phyloP scores from a whole-genome alignment of 2,113 vertebrate species.

The Dasypus novemcinctus region DNA sequence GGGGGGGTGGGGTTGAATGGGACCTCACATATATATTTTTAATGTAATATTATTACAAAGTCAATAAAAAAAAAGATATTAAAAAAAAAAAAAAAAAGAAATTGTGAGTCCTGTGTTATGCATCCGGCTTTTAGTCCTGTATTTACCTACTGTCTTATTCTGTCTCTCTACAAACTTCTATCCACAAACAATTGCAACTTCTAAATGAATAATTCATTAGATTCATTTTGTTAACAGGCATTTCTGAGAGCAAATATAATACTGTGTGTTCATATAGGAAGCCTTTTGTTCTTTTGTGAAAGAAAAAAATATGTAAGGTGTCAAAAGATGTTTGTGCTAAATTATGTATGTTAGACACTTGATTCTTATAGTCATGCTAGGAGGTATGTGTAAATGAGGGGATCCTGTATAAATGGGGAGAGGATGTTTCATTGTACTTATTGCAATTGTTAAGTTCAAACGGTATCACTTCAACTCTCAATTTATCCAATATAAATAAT shows the following conservation, averaged over 20 bases:
- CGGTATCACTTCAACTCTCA: background rate
- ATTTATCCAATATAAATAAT: conserved; percentile 34
- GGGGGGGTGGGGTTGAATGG: too few species aligned
- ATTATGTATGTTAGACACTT: conserved; percentile 54
- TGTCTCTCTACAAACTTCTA: background rate
- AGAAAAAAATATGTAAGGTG: background rate
- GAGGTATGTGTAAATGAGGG: background rate
- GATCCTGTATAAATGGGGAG: background rate
- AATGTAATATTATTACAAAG: too few species aligned
- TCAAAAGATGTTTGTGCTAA: conserved; percentile 62
- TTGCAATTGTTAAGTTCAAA: conserved; percentile 20
- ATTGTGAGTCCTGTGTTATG: background rate
- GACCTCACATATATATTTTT: too few species aligned
- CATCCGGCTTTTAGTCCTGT: background rate
- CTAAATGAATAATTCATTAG: conserved; percentile 72
- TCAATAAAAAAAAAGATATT: too few species aligned
- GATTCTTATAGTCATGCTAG: conserved; percentile 10
- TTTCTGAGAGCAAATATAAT: conserved; percentile 54
- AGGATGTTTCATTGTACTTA: background rate
- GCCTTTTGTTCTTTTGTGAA: conserved; percentile 67
- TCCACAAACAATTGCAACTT: conserved; percentile 43
- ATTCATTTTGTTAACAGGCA: conserved; percentile 46
- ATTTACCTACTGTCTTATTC: conserved; percentile 34
- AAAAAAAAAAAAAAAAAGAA: too few species aligned
- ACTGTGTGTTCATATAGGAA: background rate